These are phyloP conservation scores for Brienomyrus longianalis DNA, from an alignment of 2,113 vertebrate species.

Conservation along the genomic window DNA sequence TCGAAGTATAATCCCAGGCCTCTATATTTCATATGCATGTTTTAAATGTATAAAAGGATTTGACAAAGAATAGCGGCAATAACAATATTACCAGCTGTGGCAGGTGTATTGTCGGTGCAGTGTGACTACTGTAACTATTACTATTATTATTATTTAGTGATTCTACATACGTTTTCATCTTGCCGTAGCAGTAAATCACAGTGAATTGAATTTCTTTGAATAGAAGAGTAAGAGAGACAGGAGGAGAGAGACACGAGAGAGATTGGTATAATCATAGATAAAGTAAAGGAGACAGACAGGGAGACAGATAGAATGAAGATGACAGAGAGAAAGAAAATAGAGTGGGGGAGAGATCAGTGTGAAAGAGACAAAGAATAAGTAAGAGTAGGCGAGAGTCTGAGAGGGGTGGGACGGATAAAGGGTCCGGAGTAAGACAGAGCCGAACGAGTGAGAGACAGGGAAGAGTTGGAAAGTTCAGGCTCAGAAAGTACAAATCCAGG, in stretches of 20 bases:
- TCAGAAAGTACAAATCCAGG: background rate
- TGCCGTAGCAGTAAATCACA: background rate
- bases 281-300: background rate
- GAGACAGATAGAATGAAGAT: background rate
- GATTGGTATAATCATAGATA: background rate
- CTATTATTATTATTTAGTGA: background rate
- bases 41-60: background rate
- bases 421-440: background rate
- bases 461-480: background rate
- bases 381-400: background rate
- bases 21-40: background rate
- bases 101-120: background rate
- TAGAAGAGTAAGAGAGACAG: background rate
- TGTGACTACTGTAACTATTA: background rate
- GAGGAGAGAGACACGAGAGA: background rate
- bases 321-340: background rate
- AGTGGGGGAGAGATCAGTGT: background rate
- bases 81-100: background rate
- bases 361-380: background rate
- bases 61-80: background rate
- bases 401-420: background rate
- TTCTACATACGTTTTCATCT: background rate
- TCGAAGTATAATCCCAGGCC: background rate
- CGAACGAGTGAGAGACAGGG: background rate
- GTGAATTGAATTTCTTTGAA: background rate